Percentiles rank a stretch among this genome's conserved stretches.
phyloP scores from a whole-genome alignment of 2,797 vertebrate species.

The Australoheros facetus region DNA sequence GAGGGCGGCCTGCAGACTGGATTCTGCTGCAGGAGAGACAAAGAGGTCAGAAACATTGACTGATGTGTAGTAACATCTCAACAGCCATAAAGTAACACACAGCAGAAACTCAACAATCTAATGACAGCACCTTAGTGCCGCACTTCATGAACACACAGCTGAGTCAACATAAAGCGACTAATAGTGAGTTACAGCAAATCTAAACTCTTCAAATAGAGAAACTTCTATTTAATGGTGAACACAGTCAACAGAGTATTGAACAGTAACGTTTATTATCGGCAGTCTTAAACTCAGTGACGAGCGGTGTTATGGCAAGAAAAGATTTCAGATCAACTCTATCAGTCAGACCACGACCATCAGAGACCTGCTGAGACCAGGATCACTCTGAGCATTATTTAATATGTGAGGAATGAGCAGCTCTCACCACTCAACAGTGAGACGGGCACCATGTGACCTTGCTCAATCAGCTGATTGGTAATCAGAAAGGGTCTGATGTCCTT shows the following conservation, averaged over 20 bases:
- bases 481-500: background rate
- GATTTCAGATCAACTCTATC: too few relatives aligned
- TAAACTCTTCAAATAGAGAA: background rate
- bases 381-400: background rate
- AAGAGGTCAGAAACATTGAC: background rate
- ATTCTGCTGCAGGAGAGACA: slow-evolving; percentile 10
- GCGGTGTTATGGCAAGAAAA: background rate
- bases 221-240: background rate
- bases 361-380: background rate
- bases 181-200: fast-evolving
- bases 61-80: too few relatives aligned
- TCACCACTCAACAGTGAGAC: background rate
- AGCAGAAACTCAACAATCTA: background rate
- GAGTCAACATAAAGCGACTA: background rate
- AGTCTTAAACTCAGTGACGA: background rate
- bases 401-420: background rate
- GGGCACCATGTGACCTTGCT: background rate
- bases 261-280: background rate
- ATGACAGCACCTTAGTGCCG: background rate
- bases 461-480: background rate
- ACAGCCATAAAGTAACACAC: background rate
- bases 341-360: background rate
- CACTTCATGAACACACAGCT: background rate
- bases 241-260: background rate
- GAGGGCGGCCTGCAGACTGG: slow-evolving; percentile 66